Percentiles rank a stretch among this genome's conserved stretches.
These are phyloP conservation scores for Nematolebias whitei DNA, from an alignment of 2,113 vertebrate genomes.

Conservation along the genomic window DNA sequence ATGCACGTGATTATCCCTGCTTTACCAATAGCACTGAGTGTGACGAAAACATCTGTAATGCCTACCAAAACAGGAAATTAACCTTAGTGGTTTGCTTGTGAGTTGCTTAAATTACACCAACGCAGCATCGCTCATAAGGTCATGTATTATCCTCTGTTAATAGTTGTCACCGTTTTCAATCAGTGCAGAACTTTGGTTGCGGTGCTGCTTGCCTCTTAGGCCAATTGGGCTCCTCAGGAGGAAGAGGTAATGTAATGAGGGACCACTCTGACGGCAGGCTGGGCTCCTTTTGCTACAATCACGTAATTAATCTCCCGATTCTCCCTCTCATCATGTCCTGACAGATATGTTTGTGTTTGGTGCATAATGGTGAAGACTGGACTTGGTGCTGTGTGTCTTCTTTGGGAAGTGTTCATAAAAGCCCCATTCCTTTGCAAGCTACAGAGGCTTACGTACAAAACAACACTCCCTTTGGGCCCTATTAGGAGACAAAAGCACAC, in stretches of 20 bases:
- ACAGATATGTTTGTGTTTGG: conserved; percentile 72
- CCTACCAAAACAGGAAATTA: neutral
- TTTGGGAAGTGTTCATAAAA: conserved; percentile 71
- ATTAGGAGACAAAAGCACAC: conserved; percentile 85
- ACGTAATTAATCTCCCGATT: conserved; percentile 78
- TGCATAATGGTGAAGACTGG: conserved; percentile 69
- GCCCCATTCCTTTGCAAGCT: conserved; percentile 87
- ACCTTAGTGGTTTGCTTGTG: conserved; percentile 5
- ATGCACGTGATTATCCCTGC: conserved; percentile 45
- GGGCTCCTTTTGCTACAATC: conserved; percentile 57
- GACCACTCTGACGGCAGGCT: conserved; percentile 51
- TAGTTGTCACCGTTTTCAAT: conserved; percentile 62
- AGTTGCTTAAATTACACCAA: conserved; percentile 10
- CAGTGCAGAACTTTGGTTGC: conserved; percentile 39
- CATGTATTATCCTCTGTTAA: conserved; percentile 19
- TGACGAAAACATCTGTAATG: neutral
- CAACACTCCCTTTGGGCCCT: conserved; percentile 90
- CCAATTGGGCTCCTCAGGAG: conserved; percentile 73
- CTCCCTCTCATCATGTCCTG: conserved; percentile 66
- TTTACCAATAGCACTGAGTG: neutral
- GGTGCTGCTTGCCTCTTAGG: conserved; percentile 51
- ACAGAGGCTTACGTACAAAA: conserved; percentile 93
- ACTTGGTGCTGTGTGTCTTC: conserved; percentile 45
- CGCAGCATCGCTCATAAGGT: neutral
- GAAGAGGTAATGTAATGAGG: conserved; percentile 75